Conservation (phyloP, 2,888 invertebrate genomes). For the Caenorhabditis wallacei region DNA sequence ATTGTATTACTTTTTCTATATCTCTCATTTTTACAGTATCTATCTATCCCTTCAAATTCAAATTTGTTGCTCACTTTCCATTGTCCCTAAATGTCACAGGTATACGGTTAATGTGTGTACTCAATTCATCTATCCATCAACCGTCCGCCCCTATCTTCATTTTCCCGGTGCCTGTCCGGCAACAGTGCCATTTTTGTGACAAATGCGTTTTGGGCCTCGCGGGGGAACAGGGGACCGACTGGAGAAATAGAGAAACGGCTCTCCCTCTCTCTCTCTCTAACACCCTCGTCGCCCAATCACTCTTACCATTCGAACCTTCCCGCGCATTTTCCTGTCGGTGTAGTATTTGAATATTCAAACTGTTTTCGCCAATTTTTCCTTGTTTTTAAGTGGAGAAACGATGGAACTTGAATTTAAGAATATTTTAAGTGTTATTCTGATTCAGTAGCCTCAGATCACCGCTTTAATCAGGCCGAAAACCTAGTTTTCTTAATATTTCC, state of each 20-base stretch:
- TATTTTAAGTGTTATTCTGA: neutral
- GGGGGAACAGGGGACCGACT: constrained; percentile 8
- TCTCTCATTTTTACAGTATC: constrained; percentile 3
- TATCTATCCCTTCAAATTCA: neutral
- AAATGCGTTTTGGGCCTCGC: constrained; percentile 47
- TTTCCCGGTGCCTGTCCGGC: constrained; percentile 19
- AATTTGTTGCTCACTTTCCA: neutral
- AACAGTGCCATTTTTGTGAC: constrained; percentile 64
- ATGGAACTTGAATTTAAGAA: neutral
- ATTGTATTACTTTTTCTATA: constrained; percentile 11
- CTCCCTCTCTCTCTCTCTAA: constrained; percentile 6
- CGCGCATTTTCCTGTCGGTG: constrained; percentile 26
- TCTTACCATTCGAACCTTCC: constrained; percentile 47
- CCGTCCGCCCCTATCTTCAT: neutral
- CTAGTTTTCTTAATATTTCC: too few species aligned
- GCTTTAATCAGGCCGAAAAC: too few species aligned
- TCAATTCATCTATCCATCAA: constrained; percentile 8
- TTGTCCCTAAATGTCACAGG: constrained; percentile 32
- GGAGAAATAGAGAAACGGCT: constrained; percentile 43
- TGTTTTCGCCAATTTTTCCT: neutral
- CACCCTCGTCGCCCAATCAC: constrained; percentile 27
- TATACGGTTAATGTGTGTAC: constrained; percentile 32
- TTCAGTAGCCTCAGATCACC: too few species aligned
- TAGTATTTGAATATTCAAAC: neutral
- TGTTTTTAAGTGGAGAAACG: neutral